Base-by-base conservation (phyloP, 2,888 invertebrate genomes). In the Trisateles emortualis region DNA sequence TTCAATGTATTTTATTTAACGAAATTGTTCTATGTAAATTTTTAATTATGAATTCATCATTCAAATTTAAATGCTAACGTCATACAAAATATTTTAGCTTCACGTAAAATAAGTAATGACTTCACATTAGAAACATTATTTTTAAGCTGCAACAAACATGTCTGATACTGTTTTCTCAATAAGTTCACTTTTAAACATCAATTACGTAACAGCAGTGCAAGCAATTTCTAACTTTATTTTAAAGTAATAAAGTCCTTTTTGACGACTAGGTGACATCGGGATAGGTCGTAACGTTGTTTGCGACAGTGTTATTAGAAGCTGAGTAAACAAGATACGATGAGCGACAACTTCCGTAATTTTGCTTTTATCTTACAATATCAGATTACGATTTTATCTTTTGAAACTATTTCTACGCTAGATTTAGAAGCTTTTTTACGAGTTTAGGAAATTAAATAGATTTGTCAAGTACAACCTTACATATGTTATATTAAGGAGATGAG, bases 291-390 rank as follows among this genome's bases (percentile, higher is more conserved):
- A 61, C 44, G 44, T 61, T 63, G 51, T 66, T 65, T 64, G 62
- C 30, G 32, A 52, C 26, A 64, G 16, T 36, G 47, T 47, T 45
- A 42, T 61, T 61, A 50, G 40, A 33, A 6, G 29, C 19, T 35
- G 35, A 57, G 57, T 45, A 56, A 61, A 61, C 67, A 61, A 45
- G 22, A 19, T 66, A 45, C 40, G 38, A 61, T 61, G 57, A 50
- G 35, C 40, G 41, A 47, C 36, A 26, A 24, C 3, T 11, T 52
- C 19, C 44, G 46, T 50, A 3, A 52, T 52, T 61, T 53, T 52
- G 43, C 36, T 51, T 51, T 40, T 42, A 43, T 55, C 50, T 10
- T 4, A 8, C 3, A 26, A 26, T 8, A 26, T 26, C 26, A 6
- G 8, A 8, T 26, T 26, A 26, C 26, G 1, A 3, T 8, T 19